phyloP scores from a whole-genome alignment of 2,888 invertebrate species.

The Mellilla xanthometata region DNA sequence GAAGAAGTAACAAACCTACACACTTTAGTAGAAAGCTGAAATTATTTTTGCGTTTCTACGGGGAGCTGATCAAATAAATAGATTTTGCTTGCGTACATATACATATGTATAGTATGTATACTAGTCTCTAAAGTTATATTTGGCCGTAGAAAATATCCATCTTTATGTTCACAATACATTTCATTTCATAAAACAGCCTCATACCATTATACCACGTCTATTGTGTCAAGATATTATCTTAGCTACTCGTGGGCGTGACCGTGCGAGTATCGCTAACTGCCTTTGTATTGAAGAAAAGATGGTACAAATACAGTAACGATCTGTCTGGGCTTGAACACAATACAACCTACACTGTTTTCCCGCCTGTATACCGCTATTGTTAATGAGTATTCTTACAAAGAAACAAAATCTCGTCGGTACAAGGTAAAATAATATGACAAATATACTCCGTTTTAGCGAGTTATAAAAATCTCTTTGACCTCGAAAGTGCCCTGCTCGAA shows the following conservation, averaged over 20 bases:
- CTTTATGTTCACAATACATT: too few species aligned
- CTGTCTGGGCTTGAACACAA: conserved; percentile 2
- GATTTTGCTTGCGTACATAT: too few species aligned
- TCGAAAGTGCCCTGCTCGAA: conserved; percentile 1
- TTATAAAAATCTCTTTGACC: background rate
- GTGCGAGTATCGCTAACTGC: background rate
- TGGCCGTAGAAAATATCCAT: too few species aligned
- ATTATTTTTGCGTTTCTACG: too few species aligned
- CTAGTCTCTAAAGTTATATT: too few species aligned
- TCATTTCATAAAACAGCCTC: too few species aligned
- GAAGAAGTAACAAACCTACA: too few species aligned
- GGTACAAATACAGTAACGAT: background rate
- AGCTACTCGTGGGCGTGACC: background rate
- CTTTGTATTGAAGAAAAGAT: background rate
- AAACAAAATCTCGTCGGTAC: background rate
- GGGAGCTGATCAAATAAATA: too few species aligned
- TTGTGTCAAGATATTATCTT: background rate
- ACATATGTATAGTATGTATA: too few species aligned
- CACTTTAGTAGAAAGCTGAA: too few species aligned
- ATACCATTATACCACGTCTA: background rate
- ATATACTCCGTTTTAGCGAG: background rate
- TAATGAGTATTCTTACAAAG: background rate
- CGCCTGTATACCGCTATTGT: background rate
- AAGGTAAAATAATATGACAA: background rate
- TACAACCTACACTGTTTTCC: background rate